Base-by-base conservation (phyloP, 2,113 vertebrate species). In the Actinemys pallida region DNA sequence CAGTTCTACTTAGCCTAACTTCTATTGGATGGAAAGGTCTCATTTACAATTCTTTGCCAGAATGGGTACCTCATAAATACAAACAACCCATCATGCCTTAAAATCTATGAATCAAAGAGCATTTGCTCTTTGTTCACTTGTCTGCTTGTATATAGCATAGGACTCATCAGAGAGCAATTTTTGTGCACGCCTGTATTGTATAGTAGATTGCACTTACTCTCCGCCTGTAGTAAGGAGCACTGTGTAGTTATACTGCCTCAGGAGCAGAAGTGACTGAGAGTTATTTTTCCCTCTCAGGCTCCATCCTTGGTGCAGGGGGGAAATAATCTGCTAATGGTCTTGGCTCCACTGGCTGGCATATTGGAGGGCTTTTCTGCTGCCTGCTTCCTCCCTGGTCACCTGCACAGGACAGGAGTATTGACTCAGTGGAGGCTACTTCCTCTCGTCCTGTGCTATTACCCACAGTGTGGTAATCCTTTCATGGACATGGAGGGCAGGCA, bases 41-140 rank as follows among this genome's bases (percentile, higher is more conserved):
- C 42, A 49, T 45, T 86, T 52, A 86, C 72, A 62, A 10, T 50
- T 90, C 39, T 78, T 86, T 95, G 54, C 47, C 49, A 86, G 81
- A 81, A 88, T 62, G 56, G 90, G 84, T 81, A 93, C 56, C 39
- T 89, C 90, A 83, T 85, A 96, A 86, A 93, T 29, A 86, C 31
- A 87, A 93, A 90, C 65, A 90, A 83, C 16, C 22, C 29, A 1
- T n/a, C 65, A 22, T 45, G 52, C 10, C 10, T 84, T 93, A 92
- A 91, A 90, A 78, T 6, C 81, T 94, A 49, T 65, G 53, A 86
- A 53, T 50, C 50, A 50, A 50, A 50, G 50, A 50, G 42, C 4
- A 90, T 3, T 90, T 95, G 83, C 62, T 0, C n/a, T 90, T 95
- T 95, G 56, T 81, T 93, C 81, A 45, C 8, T 94, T 92, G 75